Evolutionary conservation across 2,113 vertebrate species (phyloP).

Genomic region (Ptilonorhynchus violaceus): DNA sequence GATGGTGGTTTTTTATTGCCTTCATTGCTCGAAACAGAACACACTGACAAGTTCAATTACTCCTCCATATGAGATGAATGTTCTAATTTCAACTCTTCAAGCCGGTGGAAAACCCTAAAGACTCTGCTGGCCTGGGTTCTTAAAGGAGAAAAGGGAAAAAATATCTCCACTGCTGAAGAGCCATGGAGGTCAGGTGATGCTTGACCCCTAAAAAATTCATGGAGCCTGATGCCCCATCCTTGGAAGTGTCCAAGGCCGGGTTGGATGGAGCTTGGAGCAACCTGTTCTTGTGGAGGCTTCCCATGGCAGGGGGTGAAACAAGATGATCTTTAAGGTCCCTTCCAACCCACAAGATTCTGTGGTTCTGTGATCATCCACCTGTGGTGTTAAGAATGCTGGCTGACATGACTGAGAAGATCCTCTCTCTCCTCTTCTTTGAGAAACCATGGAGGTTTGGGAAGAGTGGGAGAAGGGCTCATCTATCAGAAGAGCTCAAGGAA

Average conservation of each 20-base stretch:
- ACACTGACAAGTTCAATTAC: background rate
- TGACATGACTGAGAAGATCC: background rate
- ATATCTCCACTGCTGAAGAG: fast-evolving
- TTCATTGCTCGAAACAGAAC: background rate
- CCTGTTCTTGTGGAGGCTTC: background rate
- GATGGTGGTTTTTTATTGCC: fast-evolving
- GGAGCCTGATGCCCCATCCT: background rate
- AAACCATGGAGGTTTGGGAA: background rate
- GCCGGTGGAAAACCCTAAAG: background rate
- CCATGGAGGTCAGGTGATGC: background rate
- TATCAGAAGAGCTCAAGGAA: background rate
- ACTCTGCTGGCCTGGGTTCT: background rate
- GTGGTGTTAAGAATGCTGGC: background rate
- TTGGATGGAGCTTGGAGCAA: background rate
- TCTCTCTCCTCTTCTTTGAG: too few species aligned
- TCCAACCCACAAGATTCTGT: background rate
- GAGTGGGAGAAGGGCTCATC: background rate
- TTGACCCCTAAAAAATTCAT: background rate
- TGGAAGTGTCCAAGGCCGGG: background rate
- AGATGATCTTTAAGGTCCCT: background rate
- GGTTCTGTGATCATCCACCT: background rate
- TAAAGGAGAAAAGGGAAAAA: background rate
- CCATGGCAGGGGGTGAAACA: background rate
- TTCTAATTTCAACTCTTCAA: background rate
- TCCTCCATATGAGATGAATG: fast-evolving